Percentiles rank a stretch among this genome's conserved stretches.
Evolutionary conservation across 2,888 invertebrate species (phyloP).

Genomic region (Octonoba sinensis): DNA sequence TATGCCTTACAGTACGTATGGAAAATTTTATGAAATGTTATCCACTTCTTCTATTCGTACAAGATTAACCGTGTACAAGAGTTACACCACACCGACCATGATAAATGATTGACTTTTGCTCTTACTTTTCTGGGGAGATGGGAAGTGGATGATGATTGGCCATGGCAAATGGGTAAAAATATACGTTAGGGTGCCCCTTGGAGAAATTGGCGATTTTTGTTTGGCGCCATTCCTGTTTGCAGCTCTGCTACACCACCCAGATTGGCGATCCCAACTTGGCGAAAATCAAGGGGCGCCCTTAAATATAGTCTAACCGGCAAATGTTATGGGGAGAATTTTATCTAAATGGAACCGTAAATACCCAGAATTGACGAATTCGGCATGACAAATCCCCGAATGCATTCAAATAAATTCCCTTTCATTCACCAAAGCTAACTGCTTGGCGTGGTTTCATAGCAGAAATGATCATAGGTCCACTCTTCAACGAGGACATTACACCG

Average conservation of each 20-base stretch:
- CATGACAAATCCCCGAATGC: not conserved
- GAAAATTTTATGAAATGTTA: conserved; percentile 14
- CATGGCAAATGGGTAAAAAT: conserved; percentile 23
- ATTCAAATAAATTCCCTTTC: not conserved
- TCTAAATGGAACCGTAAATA: conserved; percentile 9
- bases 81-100: not conserved
- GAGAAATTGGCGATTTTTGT: too few species aligned
- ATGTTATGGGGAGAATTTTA: conserved; percentile 10
- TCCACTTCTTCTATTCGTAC: conserved; percentile 4
- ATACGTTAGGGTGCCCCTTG: too few species aligned
- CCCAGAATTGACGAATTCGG: conserved; percentile 8
- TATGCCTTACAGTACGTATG: not conserved
- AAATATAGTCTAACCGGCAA: too few species aligned
- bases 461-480: conserved; percentile 13
- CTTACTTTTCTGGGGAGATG: conserved; percentile 8
- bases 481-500: conserved; percentile 17
- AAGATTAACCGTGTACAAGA: conserved; percentile 8
- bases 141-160: not conserved
- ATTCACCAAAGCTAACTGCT: conserved; percentile 7
- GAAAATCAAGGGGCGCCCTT: too few species aligned
- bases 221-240: too few species aligned
- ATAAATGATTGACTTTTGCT: not conserved
- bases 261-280: too few species aligned
- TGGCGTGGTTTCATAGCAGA: conserved; percentile 9
- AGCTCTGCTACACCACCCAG: too few species aligned